Base-by-base conservation (phyloP, 2,888 invertebrate species). In the Andricus quercusramuli region DNA sequence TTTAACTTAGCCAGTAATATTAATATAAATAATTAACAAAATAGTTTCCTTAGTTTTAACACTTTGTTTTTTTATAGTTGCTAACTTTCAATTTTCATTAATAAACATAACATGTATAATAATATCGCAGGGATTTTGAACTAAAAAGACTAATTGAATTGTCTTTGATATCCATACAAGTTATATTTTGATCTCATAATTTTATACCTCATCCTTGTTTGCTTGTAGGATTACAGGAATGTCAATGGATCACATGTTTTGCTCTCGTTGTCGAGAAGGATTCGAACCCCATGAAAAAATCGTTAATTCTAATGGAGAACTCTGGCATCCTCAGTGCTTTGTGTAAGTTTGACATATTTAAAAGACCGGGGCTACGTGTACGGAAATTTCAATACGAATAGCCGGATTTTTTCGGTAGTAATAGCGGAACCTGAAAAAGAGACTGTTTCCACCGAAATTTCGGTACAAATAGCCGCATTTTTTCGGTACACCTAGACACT, bases 281-380 rank as follows among this genome's bases (percentile, higher is more conserved):
- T 99, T 99, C 93, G 98, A 98, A 90, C 95, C 98, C 29, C 97
- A 98, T 92, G 99, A 99, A 93, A 99, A 99, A 93, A 99, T 99
- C 91, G 99, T 99, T 80, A 99, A 99, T 93, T 98, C 99, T 0
- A 98, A 98, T 90, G 99, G 99, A 80, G 99, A 99, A 93, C 95
- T 99, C 65, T 99, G 99, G 99, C 99, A 99, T 94, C 97, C 98
- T 8, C 97, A 98, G 90, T 99, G 99, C 93, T 99, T 99, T 95
- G 99, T 99, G 98, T 99, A 94, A 96, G 96, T 65, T 59, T 62
- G 62, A 80, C 41, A 41, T 41, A 11, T 41, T 41, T 13, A 41
- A 13, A 41, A 41, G 1, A 1, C 13, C 9, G 6, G 6, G 5
- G 32, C 32, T 32, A 32, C 32, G 0, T 32, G 5, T 32, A 32